A percentile compares a stretch with the other conserved stretches of the same genome.
phyloP scores from a whole-genome alignment of 2,113 vertebrate species.

The Urocitellus parryii region DNA sequence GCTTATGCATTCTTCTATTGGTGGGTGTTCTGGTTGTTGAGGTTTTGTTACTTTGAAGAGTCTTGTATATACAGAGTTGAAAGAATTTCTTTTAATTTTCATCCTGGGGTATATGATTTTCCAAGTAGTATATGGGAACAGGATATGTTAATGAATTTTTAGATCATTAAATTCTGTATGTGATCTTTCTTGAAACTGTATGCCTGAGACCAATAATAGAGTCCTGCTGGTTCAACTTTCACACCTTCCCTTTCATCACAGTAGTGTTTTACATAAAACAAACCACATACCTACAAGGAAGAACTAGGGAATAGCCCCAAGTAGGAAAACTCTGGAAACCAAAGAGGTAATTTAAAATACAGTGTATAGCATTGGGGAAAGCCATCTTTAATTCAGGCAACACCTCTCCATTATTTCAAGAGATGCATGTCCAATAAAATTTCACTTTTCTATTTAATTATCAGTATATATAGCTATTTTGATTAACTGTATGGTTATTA shows the following conservation, averaged over 20 bases:
- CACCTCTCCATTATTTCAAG: neutral
- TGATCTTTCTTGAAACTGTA: neutral
- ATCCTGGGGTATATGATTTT: neutral
- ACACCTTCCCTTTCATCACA: neutral
- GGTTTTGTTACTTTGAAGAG: conserved; percentile 5
- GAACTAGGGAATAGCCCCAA: neutral
- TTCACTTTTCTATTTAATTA: conserved; percentile 44
- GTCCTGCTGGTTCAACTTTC: neutral
- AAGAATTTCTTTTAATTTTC: conserved; percentile 54
- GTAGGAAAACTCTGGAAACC: conserved; percentile 9
- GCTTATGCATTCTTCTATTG: conserved; percentile 36
- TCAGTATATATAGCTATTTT: neutral
- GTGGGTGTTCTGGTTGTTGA: conserved; percentile 34
- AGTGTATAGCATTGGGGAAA: neutral
- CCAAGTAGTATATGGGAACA: neutral
- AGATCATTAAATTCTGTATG: neutral
- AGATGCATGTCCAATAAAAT: neutral
- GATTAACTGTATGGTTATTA: neutral
- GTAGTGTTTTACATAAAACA: neutral
- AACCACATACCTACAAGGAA: neutral
- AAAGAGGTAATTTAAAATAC: conserved; percentile 29
- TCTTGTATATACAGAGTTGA: conserved; percentile 17
- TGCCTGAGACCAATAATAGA: neutral
- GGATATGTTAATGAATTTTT: neutral
- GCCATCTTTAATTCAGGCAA: neutral